Evolutionary conservation across 23 tunicate genomes (phyloP), one percentile per base, ranked within the genome.

Genomic region (Trididemnum nubilum): DNA sequence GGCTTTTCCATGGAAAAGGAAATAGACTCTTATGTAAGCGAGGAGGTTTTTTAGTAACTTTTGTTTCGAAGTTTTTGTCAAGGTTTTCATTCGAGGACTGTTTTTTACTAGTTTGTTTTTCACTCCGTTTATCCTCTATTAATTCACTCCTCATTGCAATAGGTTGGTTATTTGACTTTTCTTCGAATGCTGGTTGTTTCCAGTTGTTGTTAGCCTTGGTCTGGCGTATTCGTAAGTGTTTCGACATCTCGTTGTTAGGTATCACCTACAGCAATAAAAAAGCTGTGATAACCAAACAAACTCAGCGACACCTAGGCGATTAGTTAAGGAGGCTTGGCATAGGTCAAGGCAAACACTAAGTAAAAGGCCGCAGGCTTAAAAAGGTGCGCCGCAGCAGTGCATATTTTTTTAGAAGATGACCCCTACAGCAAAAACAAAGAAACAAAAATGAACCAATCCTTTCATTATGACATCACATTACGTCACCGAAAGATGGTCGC

Each of bases 1-100:
- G 72, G 66, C 78, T 78, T 78, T 85, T 85, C 79, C 84, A 76
- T 84, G 78, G 78, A 76, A 85, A 85, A 21, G 90, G 84, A 79
- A 85, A 69, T 7, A 85, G 72, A 39, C 77, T 70, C 51, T 85
- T 85, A 26, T 83, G 37, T 35, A 85, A 38, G 72, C 78, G 78
- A 1, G 90, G 90, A 30, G 79, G 57, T 81, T 85, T 85, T 51
- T 74, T 30, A 12, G 69, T 54, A 38, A 84, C 21, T 57, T 77
- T 77, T 18, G 24, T 77, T 52, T 77, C 81, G 27, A 2, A 4
- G 27, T 33, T 67, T 67, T 67, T 33, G 37, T 38, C 78, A 18
- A 37, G 78, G 39, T 2, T 38, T n/a, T n/a, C 58, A 5, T 58
- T 37, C 30, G 74, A 33, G 5, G 74, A 5, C 9, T 5, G 9